Percentiles rank a stretch among this genome's conserved stretches.
Conservation (phyloP, 1,140 invertebrate genomes). For the Thaumatotibia leucotreta region DNA sequence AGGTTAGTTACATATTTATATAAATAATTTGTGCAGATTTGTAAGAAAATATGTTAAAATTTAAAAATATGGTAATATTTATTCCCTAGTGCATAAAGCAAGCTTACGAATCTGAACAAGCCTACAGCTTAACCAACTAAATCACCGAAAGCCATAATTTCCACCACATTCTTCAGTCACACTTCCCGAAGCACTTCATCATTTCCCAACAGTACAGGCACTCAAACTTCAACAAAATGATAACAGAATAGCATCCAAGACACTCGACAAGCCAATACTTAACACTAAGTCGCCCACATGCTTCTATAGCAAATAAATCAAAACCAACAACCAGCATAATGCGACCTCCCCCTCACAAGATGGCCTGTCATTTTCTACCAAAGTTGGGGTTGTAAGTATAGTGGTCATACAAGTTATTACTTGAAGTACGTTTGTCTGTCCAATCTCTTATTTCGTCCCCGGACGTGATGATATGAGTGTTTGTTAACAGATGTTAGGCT, state of each 20-base stretch:
- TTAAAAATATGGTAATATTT: too few species aligned
- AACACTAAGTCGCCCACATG: background rate
- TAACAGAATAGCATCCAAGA: background rate
- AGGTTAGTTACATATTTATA: too few species aligned
- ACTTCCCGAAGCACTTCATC: background rate
- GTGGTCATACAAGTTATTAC: conserved; percentile 28
- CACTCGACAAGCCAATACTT: conserved; percentile 9
- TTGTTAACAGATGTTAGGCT: conserved; percentile 19
- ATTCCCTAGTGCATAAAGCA: too few species aligned
- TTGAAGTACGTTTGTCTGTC: conserved; percentile 28
- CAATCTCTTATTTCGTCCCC: conserved; percentile 27
- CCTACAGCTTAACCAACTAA: too few species aligned
- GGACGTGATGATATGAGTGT: conserved; percentile 12
- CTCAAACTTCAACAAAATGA: background rate
- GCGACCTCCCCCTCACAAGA: background rate
- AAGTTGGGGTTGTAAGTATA: background rate
- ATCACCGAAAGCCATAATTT: too few species aligned
- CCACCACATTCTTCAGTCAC: background rate
- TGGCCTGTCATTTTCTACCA: background rate
- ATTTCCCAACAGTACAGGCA: background rate
- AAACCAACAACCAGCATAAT: background rate
- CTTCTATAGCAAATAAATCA: background rate
- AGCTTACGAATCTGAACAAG: too few species aligned
- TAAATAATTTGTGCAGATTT: too few species aligned
- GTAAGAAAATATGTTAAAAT: too few species aligned